A percentile compares a stretch with the other conserved stretches of the same genome.
Evolutionary conservation across 2,888 invertebrate species (phyloP).

Genomic region (Sesamia inferens): DNA sequence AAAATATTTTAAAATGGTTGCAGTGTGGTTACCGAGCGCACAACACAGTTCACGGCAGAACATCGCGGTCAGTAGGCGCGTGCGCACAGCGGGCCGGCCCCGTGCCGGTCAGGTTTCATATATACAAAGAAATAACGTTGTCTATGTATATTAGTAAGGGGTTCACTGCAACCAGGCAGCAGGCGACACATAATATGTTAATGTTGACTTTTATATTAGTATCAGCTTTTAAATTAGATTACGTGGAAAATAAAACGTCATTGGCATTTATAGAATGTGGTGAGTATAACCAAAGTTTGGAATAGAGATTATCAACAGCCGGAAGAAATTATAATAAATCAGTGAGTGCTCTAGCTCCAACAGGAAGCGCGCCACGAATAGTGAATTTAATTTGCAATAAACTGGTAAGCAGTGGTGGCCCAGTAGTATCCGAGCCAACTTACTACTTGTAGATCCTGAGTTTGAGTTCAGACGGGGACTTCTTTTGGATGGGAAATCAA

Average conservation of each 20-base stretch:
- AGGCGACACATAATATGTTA: not conserved
- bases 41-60: no score
- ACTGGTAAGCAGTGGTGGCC: no score
- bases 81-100: no score
- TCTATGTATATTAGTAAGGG: not conserved
- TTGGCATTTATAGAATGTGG: not conserved
- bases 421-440: no score
- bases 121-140: no score
- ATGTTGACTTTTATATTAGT: not conserved
- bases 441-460: not conserved
- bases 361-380: not conserved
- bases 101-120: no score
- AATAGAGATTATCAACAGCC: not conserved
- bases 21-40: no score
- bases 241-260: not conserved
- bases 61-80: no score
- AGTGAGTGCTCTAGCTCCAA: not conserved
- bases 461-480: not conserved
- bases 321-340: not conserved
- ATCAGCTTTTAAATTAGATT: not conserved
- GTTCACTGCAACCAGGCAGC: conserved; percentile 32
- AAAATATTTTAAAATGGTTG: no score
- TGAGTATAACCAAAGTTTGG: not conserved
- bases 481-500: no score
- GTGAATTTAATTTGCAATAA: not conserved